Evolutionary conservation across 2,113 vertebrate genomes (phyloP).

Genomic region (Gorsachius goisagi): DNA sequence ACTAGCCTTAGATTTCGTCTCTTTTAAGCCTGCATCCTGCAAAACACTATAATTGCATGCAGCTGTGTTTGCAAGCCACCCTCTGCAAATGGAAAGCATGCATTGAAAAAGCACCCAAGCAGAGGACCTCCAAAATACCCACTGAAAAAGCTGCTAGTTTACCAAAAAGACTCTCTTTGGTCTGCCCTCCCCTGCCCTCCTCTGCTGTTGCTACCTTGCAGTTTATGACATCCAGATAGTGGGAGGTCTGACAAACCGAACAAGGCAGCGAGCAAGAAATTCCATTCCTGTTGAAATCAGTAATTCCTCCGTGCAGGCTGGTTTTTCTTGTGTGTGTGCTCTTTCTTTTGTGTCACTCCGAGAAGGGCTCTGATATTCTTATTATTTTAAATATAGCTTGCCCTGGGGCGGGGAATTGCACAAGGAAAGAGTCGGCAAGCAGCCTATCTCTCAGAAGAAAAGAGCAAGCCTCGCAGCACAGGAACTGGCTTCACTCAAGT

Average conservation of each 20-base stretch:
- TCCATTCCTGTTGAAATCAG: constrained; percentile 56
- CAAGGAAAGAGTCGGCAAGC: constrained; percentile 49
- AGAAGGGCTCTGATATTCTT: constrained; percentile 28
- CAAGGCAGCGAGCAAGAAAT: constrained; percentile 59
- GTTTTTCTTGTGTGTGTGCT: neutral
- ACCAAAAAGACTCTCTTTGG: neutral
- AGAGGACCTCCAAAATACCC: neutral
- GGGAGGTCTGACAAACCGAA: constrained; percentile 69
- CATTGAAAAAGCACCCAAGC: neutral
- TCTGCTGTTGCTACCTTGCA: constrained; percentile 64
- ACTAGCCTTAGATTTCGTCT: neutral
- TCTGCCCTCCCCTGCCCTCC: constrained; percentile 55
- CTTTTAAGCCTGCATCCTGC: neutral
- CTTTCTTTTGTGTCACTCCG: constrained; percentile 48
- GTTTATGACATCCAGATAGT: constrained; percentile 67
- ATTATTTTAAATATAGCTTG: constrained; percentile 48
- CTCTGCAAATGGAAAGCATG: neutral
- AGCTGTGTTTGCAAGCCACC: constrained; percentile 8
- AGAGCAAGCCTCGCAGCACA: constrained; percentile 17
- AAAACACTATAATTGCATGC: neutral
- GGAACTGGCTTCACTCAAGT: constrained; percentile 38
- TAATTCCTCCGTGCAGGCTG: constrained; percentile 28
- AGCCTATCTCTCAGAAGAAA: constrained; percentile 54
- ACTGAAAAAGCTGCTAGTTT: neutral
- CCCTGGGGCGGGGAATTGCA: constrained; percentile 38